Percentiles rank a stretch among this genome's conserved stretches.
These are phyloP conservation scores for Setophaga coronata DNA, from an alignment of 2,113 vertebrate species.

Conservation along the genomic window DNA sequence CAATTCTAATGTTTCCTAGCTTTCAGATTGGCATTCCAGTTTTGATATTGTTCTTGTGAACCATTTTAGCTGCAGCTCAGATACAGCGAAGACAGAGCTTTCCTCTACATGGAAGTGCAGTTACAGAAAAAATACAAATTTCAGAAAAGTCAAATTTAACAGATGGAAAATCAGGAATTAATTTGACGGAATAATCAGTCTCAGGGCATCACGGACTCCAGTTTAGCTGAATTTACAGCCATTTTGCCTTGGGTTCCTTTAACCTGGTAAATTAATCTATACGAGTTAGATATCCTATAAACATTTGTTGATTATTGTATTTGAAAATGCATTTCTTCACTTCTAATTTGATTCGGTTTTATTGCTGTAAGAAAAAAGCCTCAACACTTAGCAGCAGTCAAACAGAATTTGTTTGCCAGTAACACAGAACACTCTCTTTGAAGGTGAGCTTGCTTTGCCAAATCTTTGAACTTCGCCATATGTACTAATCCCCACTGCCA, in stretches of 20 bases:
- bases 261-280: background rate
- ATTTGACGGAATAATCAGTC: background rate
- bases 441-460: constrained; percentile 51
- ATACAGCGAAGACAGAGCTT: background rate
- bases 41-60: background rate
- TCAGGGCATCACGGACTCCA: background rate
- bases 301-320: constrained; percentile 4
- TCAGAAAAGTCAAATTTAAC: background rate
- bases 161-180: background rate
- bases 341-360: constrained; percentile 35
- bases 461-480: constrained; percentile 58
- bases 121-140: background rate
- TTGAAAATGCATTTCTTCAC: constrained; percentile 35
- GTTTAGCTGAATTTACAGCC: background rate
- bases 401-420: constrained; percentile 26
- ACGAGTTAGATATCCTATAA: background rate
- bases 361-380: background rate
- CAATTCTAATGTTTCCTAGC: background rate
- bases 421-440: constrained; percentile 36
- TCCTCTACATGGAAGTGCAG: background rate
- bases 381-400: constrained; percentile 46
- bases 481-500: constrained; percentile 21
- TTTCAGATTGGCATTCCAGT: background rate
- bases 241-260: background rate
- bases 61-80: background rate